A percentile compares a stretch with the other conserved stretches of the same genome.
Conservation (phyloP, 2,113 vertebrate genomes). For the Turdus rufiventris region DNA sequence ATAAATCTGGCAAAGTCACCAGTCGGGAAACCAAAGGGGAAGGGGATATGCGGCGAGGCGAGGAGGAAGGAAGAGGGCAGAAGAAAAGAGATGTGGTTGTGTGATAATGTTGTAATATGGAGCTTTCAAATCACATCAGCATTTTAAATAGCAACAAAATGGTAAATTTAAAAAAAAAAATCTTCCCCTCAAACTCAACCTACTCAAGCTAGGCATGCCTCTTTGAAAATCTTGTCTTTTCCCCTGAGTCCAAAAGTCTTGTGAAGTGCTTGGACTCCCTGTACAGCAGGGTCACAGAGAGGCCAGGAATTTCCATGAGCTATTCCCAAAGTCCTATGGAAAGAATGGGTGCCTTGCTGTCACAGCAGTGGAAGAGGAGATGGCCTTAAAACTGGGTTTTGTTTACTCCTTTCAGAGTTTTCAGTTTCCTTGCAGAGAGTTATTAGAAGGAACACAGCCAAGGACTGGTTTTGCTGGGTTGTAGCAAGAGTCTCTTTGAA, state of each 20-base stretch:
- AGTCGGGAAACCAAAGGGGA: neutral
- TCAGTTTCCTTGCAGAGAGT: neutral
- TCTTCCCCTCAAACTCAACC: neutral
- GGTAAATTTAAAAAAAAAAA: neutral
- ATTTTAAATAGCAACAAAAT: neutral
- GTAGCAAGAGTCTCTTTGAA: neutral
- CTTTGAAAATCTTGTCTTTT: neutral
- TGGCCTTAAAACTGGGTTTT: neutral
- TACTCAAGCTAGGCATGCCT: neutral
- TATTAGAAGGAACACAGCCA: neutral
- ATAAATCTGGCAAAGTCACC: neutral
- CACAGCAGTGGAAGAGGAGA: neutral
- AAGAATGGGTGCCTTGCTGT: neutral
- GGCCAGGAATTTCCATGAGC: neutral
- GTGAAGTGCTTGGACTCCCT: neutral
- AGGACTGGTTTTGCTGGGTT: neutral
- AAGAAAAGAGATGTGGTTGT: neutral
- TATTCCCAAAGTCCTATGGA: neutral
- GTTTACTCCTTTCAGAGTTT: neutral
- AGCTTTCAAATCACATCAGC: neutral
- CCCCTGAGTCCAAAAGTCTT: neutral
- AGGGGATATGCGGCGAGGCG: rapidly evolving
- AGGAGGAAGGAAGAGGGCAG: conserved; percentile 30
- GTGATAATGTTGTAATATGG: neutral
- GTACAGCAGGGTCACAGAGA: neutral